A percentile compares a stretch with the other conserved stretches of the same genome.
Conservation (phyloP, 2,797 vertebrate species). For the Phalanger gymnotis region DNA sequence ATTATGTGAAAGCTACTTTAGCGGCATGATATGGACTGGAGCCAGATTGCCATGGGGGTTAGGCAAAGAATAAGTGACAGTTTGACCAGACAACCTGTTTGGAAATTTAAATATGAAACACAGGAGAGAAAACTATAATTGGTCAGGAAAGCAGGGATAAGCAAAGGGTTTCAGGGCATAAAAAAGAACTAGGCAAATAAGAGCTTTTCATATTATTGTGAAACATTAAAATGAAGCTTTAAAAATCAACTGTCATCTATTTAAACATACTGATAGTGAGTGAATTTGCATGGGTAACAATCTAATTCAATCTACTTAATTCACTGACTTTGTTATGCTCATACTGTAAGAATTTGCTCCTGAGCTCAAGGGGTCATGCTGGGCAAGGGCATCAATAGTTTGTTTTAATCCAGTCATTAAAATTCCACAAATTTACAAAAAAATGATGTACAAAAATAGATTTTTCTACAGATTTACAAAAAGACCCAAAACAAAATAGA, state of each 20-base stretch:
- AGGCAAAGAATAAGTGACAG: background rate
- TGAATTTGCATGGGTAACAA: constrained; percentile 38
- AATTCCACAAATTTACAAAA: background rate
- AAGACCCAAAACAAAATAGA: background rate
- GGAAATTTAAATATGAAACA: background rate
- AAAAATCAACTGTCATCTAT: background rate
- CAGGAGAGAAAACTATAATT: background rate
- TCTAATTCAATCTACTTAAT: constrained; percentile 14
- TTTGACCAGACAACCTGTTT: background rate
- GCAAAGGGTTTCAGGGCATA: constrained; percentile 7
- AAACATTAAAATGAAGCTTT: background rate
- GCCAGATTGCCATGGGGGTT: background rate
- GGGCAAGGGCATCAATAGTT: background rate
- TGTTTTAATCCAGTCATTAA: background rate
- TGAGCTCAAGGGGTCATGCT: background rate
- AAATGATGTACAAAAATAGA: background rate
- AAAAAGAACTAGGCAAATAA: constrained; percentile 1
- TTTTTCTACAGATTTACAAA: background rate
- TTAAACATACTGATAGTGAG: constrained; percentile 1
- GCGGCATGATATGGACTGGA: background rate
- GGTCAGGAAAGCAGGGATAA: background rate
- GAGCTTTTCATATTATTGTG: background rate
- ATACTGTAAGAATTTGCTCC: constrained; percentile 3
- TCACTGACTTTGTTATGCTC: constrained; percentile 14
- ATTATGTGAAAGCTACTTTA: background rate